Evolutionary conservation across 2,113 vertebrate species (phyloP).

Genomic region (Meleagris gallopavo): DNA sequence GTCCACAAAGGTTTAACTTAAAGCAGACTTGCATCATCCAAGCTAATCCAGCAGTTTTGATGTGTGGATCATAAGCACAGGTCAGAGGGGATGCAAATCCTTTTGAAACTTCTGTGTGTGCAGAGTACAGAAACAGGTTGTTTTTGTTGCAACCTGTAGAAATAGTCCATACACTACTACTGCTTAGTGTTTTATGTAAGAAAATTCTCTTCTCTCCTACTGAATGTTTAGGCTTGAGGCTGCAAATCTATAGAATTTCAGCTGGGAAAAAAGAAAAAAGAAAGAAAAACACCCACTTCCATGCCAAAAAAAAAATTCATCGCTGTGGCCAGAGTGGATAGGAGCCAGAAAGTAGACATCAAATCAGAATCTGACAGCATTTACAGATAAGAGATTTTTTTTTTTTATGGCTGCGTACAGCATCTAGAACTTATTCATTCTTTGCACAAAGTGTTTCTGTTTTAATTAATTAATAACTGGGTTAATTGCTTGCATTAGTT

Average conservation of each 20-base stretch:
- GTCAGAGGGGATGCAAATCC: neutral
- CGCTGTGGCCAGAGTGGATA: neutral
- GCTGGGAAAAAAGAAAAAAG: neutral
- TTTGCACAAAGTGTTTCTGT: neutral
- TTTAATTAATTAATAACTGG: no score
- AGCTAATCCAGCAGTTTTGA: neutral
- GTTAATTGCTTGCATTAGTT: constrained; percentile 71
- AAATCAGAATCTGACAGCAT: neutral
- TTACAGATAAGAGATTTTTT: neutral
- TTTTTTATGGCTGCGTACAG: neutral
- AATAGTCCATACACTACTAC: neutral
- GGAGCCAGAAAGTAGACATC: neutral
- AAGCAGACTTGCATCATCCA: neutral
- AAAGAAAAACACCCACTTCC: no score
- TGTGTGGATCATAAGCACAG: neutral
- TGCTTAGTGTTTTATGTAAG: neutral
- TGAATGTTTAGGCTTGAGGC: neutral
- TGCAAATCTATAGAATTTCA: neutral
- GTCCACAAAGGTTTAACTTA: neutral
- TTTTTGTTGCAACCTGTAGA: neutral
- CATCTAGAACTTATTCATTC: neutral
- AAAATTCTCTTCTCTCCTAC: neutral
- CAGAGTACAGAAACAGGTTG: neutral
- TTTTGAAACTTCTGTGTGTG: neutral
- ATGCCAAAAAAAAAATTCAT: neutral